Conservation (phyloP, 2,888 invertebrate genomes). For the Rotaria sp. region DNA sequence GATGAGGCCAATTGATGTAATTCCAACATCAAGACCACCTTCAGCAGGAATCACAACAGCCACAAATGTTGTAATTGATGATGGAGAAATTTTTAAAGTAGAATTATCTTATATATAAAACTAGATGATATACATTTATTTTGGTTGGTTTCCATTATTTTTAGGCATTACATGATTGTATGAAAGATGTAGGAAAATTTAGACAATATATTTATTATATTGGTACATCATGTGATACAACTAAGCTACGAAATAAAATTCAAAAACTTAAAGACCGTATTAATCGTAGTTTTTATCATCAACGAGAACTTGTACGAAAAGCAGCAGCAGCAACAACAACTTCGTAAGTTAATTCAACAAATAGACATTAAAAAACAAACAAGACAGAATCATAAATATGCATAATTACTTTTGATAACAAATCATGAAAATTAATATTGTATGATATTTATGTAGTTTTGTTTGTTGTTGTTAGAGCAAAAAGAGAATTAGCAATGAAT, state of each 20-base stretch:
- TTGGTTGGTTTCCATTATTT: background rate
- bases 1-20: background rate
- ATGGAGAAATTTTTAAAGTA: slow-evolving; percentile 1
- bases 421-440: too few species aligned
- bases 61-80: background rate
- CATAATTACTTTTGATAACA: too few species aligned
- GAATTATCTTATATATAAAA: background rate
- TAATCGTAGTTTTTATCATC: background rate
- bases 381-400: background rate
- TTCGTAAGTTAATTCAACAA: background rate
- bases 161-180: slow-evolving; percentile 19
- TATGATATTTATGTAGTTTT: too few species aligned
- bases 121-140: background rate
- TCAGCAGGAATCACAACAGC: background rate
- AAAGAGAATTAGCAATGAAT: background rate
- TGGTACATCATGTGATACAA: slow-evolving; percentile 24
- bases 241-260: slow-evolving; percentile 17
- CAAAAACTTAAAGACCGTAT: slow-evolving; percentile 10
- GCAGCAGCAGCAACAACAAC: background rate
- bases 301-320: slow-evolving; percentile 12
- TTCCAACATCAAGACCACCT: background rate
- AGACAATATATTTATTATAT: slow-evolving; percentile 28
- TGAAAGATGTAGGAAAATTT: slow-evolving; percentile 27
- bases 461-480: background rate
- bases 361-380: background rate